Conservation (phyloP, 2,113 vertebrate genomes). For the Psittacus erithacus region DNA sequence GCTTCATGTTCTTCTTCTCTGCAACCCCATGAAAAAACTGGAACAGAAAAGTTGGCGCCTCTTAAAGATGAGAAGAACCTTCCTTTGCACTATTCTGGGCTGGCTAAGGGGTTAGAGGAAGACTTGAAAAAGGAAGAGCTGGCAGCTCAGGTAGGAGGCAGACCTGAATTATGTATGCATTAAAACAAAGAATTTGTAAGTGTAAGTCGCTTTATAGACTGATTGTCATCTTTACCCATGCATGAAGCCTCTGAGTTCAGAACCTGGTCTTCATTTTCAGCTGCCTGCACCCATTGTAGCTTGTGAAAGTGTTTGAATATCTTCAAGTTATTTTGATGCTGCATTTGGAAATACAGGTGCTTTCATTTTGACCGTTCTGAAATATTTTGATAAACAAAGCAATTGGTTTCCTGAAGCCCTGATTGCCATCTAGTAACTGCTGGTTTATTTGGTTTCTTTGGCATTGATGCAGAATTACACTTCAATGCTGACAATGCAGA, state of each 20-base stretch:
- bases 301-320: neutral
- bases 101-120: slow-evolving; percentile 82
- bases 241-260: neutral
- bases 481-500: neutral
- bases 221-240: neutral
- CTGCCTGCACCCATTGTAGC: neutral
- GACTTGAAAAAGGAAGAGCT: slow-evolving; percentile 72
- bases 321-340: neutral
- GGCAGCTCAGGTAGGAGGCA: slow-evolving; percentile 58
- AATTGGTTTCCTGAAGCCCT: neutral
- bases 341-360: neutral
- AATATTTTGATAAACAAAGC: neutral
- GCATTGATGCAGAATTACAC: neutral
- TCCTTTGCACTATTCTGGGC: slow-evolving; percentile 74
- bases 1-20: neutral
- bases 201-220: neutral
- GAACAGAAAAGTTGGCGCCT: slow-evolving; percentile 29
- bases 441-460: neutral
- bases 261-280: neutral
- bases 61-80: slow-evolving; percentile 81
- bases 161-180: neutral
- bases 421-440: neutral
- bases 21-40: slow-evolving; percentile 54
- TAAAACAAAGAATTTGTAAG: neutral
- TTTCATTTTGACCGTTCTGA: neutral